Evolutionary conservation across 2,888 invertebrate genomes (phyloP).

Genomic region (Podabrus alpinus): DNA sequence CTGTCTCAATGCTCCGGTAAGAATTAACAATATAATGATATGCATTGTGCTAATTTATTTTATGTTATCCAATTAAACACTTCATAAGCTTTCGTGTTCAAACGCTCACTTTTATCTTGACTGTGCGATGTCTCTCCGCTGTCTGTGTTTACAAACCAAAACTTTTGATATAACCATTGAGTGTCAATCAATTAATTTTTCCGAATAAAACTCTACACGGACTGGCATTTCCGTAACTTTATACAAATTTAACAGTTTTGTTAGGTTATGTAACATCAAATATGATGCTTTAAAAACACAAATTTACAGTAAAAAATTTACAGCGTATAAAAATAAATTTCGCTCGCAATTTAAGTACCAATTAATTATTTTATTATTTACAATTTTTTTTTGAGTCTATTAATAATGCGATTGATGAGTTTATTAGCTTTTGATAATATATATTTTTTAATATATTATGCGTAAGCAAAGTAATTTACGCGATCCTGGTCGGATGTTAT

Average conservation of each 20-base stretch:
- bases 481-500: too few species aligned
- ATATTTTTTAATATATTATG: too few species aligned
- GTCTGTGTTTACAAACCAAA: not conserved
- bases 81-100: not conserved
- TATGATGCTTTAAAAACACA: too few species aligned
- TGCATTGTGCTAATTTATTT: not conserved
- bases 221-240: not conserved
- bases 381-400: not conserved
- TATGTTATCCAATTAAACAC: not conserved
- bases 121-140: not conserved
- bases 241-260: not conserved
- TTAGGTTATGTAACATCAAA: not conserved
- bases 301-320: not conserved
- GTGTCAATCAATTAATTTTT: not conserved
- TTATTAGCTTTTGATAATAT: not conserved
- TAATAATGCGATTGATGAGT: not conserved
- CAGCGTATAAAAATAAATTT: not conserved
- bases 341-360: not conserved
- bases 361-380: not conserved
- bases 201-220: not conserved
- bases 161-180: not conserved
- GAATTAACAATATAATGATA: constrained; percentile 22
- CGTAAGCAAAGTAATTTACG: too few species aligned
- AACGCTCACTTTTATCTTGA: not conserved
- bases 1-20: constrained; percentile 58